Evolutionary conservation across 2,888 invertebrate species (phyloP), one percentile per base, ranked within the genome.

Genomic region (Orchestes rusci): DNA sequence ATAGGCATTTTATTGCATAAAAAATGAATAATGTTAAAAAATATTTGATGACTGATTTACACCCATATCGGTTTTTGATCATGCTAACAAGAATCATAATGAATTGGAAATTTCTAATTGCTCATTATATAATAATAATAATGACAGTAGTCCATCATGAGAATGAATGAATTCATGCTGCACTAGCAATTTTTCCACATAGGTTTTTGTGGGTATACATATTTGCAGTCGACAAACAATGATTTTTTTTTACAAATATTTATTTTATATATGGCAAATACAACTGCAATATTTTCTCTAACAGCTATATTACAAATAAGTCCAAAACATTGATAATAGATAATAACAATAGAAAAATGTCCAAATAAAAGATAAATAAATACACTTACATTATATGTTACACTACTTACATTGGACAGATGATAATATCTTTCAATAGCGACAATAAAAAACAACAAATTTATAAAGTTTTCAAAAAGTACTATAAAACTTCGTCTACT

Each of bases 271-370:
- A 60, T 58, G 59, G 56, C 63, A 58, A 61, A 60, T 64, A 65
- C 65, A 67, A 67, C 65, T 64, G 63, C 60, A 63, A 63, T 63
- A 63, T 53, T 60, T 55, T 28, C 32, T 64, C 66, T 66, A 68
- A 68, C 67, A 65, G 65, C 64, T 67, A 66, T 66, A 53, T 63
- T 66, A 66, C 66, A 68, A 66, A 65, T 58, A 56, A 62, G 60
- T 60, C 59, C 53, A 36, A 8, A 12, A 28, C 10, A 28, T 28
- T 51, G 41, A 46, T 57, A 59, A 60, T 60, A 60, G 12, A 36
- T 18, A 56, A 55, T 61, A 64, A 64, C 39, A 45, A 39, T 48
- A 43, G 18, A 36, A 47, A 60, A 63, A 63, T 15, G 36, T 29
- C 34, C 33, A 23, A 43, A 60, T 57, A 64, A 66, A 65, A 64